Evolutionary conservation across 2,113 vertebrate species (phyloP), one percentile per base, ranked within the genome.

Genomic region (Grantiella picta): DNA sequence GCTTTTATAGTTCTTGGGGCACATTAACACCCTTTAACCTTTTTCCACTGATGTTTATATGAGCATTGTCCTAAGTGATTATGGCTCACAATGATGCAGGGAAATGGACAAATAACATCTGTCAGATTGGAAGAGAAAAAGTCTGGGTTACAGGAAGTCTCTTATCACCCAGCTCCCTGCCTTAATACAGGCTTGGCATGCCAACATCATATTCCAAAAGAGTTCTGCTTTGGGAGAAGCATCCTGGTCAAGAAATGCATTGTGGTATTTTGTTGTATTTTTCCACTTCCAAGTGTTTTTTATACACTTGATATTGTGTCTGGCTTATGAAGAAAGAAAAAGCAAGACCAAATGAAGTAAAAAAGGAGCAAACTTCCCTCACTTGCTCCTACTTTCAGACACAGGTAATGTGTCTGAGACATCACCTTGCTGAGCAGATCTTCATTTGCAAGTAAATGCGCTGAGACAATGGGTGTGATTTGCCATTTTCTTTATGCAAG

Each of bases 21-120:
- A 71, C 27, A 75, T 83, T 44, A 78, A 63, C 72, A 78, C 52
- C 89, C 47, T 86, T 86, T 95, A 89, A 86, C 80, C 56, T 92
- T 78, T 75, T 79, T 47, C 56, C 27, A 73, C 15, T 78, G 42
- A 53, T 56, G 10, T 28, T 84, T 86, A 45, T 77, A 69, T 52
- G 66, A 91, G 82, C 66, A 90, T 82, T 95, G 86, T 90, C 76
- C 80, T 83, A 23, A 61, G 44, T 68, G 91, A 95, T 92, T 81
- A 94, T 56, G 52, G 27, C 28, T 91, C 69, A 90, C 72, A 89
- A 59, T 80, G 38, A 82, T 75, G 56, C 49, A 68, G 69, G 40
- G 56, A 91, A 97, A 64, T 68, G 47, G 17, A 75, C 28, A 89
- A 95, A 94, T 38, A 86, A 15, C 24, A 64, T 92, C 47, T 89